Evolutionary conservation across 1,140 invertebrate genomes (phyloP).

Genomic region (Chrysopa pallens): DNA sequence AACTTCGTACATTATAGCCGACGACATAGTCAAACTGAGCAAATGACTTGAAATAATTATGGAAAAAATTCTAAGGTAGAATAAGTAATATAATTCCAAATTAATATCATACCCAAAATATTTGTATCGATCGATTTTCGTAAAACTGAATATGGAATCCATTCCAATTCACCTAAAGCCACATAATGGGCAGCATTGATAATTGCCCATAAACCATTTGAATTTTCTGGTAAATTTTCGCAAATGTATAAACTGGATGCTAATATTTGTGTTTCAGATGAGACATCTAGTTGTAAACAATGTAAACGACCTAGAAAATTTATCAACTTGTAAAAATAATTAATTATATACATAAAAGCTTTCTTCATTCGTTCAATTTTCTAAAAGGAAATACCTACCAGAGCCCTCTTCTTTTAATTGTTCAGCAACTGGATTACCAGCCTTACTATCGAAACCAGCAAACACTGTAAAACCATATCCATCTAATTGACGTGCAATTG

Average conservation of each 20-base stretch:
- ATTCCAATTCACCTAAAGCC: constrained; percentile 75
- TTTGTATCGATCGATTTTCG: constrained; percentile 57
- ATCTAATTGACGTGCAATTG: constrained; percentile 53
- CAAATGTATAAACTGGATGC: constrained; percentile 55
- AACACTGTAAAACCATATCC: constrained; percentile 68
- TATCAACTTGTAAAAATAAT: too few species aligned
- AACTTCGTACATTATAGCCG: too few species aligned
- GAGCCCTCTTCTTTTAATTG: constrained; percentile 57
- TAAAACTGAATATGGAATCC: constrained; percentile 57
- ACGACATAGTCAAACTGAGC: too few species aligned
- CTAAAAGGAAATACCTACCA: constrained; percentile 9
- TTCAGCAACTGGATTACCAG: constrained; percentile 38
- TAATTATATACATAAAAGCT: too few species aligned
- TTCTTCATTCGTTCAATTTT: too few species aligned
- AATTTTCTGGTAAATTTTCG: constrained; percentile 55
- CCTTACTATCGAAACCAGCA: constrained; percentile 49
- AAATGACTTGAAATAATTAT: too few species aligned
- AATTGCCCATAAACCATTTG: constrained; percentile 68
- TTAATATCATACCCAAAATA: constrained; percentile 36
- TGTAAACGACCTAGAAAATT: constrained; percentile 34
- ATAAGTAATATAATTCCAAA: too few species aligned
- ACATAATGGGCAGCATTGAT: constrained; percentile 80
- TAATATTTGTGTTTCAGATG: constrained; percentile 54
- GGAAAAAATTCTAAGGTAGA: too few species aligned
- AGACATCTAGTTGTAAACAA: constrained; percentile 52